Evolutionary conservation across 2,888 invertebrate species (phyloP).

Genomic region (Oscheius sp.): DNA sequence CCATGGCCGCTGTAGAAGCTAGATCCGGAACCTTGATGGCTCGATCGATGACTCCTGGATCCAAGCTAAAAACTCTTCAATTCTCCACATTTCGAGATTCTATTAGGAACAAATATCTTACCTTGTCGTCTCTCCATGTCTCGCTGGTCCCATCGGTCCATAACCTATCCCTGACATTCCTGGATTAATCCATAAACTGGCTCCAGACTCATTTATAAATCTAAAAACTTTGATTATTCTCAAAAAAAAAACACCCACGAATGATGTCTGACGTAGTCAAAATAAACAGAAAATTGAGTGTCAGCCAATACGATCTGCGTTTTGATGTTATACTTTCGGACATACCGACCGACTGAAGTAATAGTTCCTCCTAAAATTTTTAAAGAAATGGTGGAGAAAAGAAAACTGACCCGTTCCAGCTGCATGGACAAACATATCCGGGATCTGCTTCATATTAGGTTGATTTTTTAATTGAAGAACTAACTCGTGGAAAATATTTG

Average conservation of each 20-base stretch:
- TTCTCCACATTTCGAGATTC: no score
- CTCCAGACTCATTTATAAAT: slow-evolving; percentile 40
- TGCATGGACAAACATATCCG: slow-evolving; percentile 56
- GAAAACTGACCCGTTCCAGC: slow-evolving; percentile 52
- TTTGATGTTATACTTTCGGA: slow-evolving; percentile 40
- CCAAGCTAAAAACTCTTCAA: slow-evolving; percentile 41
- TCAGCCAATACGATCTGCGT: slow-evolving; percentile 49
- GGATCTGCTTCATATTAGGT: slow-evolving; percentile 24
- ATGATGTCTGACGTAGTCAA: slow-evolving; percentile 43
- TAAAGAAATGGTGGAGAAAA: neutral
- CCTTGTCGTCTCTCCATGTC: slow-evolving; percentile 49
- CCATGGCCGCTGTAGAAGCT: slow-evolving; percentile 62
- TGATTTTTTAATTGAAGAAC: slow-evolving; percentile 38
- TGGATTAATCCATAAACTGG: slow-evolving; percentile 38
- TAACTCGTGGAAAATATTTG: slow-evolving; percentile 60
- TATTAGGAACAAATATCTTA: neutral
- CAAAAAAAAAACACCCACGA: slow-evolving; percentile 12
- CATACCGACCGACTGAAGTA: slow-evolving; percentile 47
- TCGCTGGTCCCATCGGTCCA: slow-evolving; percentile 42
- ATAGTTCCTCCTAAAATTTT: slow-evolving; percentile 44
- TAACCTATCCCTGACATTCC: slow-evolving; percentile 55
- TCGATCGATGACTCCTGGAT: slow-evolving; percentile 55
- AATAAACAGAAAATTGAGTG: slow-evolving; percentile 48
- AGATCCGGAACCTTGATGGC: slow-evolving; percentile 61
- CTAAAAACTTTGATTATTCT: slow-evolving; percentile 12